A percentile compares a stretch with the other conserved stretches of the same genome.
Evolutionary conservation across 1,140 invertebrate genomes (phyloP).

Genomic region (Drosophila melanica): DNA sequence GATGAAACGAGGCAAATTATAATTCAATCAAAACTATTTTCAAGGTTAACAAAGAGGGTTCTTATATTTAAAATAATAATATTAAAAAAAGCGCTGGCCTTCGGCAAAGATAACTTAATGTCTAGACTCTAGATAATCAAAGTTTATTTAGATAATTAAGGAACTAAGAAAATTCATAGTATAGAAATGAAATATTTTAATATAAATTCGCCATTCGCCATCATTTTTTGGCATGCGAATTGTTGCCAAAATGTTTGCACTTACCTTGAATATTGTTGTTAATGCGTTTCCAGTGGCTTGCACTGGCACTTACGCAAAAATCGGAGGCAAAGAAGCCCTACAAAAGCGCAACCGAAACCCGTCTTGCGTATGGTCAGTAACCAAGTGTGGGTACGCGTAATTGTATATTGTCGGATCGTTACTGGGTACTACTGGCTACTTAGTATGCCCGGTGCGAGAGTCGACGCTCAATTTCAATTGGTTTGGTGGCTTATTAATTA

Average conservation of each 20-base stretch:
- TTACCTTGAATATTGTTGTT: conserved; percentile 6
- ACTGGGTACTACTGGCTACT: conserved; percentile 62
- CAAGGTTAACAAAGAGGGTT: not conserved
- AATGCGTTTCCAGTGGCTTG: not conserved
- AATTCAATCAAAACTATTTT: not conserved
- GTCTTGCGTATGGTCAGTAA: conserved; percentile 79
- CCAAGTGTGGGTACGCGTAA: conserved; percentile 30
- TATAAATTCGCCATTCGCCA: not conserved
- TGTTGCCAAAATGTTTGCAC: conserved; percentile 8
- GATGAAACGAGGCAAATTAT: no score
- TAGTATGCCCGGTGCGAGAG: conserved; percentile 69
- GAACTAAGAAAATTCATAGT: not conserved
- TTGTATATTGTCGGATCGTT: conserved; percentile 41
- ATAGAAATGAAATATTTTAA: not conserved
- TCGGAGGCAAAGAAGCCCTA: conserved; percentile 49
- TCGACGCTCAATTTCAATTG: conserved; percentile 71
- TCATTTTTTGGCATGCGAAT: not conserved
- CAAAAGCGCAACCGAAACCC: conserved; percentile 58
- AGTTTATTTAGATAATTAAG: not conserved
- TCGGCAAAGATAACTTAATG: not conserved
- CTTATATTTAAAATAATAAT: not conserved
- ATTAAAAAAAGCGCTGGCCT: not conserved
- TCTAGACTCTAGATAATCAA: not conserved
- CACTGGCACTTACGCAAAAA: not conserved
- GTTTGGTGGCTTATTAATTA: conserved; percentile 77